Base-by-base conservation (phyloP, 2,797 vertebrate genomes). In the Oreochromis grahami region DNA sequence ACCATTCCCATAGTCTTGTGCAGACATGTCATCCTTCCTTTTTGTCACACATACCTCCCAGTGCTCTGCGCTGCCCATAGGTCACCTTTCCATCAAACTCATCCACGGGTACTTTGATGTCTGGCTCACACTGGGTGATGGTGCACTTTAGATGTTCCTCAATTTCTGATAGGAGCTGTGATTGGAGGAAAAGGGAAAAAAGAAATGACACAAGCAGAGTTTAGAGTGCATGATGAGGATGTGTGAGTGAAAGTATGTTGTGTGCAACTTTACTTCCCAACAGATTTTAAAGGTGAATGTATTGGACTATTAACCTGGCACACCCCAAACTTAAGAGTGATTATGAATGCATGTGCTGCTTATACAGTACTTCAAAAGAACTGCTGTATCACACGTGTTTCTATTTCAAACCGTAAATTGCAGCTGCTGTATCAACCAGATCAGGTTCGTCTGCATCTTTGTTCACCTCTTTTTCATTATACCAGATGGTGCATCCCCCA, bases 401-500 rank as follows among this genome's bases (percentile, higher is more conserved):
- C 5, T 3, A 45, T 77, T 68, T 56, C 26, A 32, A 76, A 80
- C 14, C 6, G 19, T 11, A 4, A 63, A 41, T 26, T 78, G 4
- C 34, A 41, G 7, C 29, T 8, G 12, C 32, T 48, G 65, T 32
- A 12, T 60, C 4, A 48, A 26, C 10, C 21, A 5, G 34, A 45
- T 52, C 12, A 48, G 3, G 29, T n/a, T 34, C 50, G 11, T 50
- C 1, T 8, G 10, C 3, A 4, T 55, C 24, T 74, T 34, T 21
- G 26, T 34, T 96, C 88, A 99, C 99, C 97, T 99, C 98, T 95
- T 98, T 98, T 93, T 99, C 99, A 2, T 99, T 99, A 96, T 99
- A 99, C 99, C 99, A 99, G 92, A 99, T 99, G 85, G 99, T 99
- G 87, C 99, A 99, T 29, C 98, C 99, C 8, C 99, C 98, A 1